These are phyloP conservation scores for Parthenolecanium corni DNA, from an alignment of 2,888 invertebrate species.

Conservation along the genomic window DNA sequence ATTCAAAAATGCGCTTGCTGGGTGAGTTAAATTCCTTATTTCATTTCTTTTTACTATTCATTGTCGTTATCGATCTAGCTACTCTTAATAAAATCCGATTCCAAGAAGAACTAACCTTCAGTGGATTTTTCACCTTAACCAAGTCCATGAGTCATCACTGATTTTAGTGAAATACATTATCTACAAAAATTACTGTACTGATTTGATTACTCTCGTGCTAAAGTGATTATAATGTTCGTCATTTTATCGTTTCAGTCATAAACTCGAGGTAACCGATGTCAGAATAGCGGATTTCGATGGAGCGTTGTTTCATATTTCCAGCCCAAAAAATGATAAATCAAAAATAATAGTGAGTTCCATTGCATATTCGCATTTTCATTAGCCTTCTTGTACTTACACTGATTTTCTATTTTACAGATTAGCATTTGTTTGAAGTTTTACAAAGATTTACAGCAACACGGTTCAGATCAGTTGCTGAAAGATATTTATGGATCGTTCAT, in stretches of 20 bases:
- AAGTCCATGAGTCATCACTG: too few species aligned
- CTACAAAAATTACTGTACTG: too few species aligned
- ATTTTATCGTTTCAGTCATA: constrained; percentile 56
- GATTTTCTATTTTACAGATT: constrained; percentile 57
- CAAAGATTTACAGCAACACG: constrained; percentile 94
- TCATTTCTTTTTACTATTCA: background rate
- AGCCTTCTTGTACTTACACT: background rate
- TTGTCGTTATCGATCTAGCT: too few species aligned
- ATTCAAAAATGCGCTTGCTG: constrained; percentile 89
- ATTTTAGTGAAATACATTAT: too few species aligned
- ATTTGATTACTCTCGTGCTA: too few species aligned
- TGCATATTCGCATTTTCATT: background rate
- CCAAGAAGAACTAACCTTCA: too few species aligned
- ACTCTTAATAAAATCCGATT: too few species aligned
- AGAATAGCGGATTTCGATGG: constrained; percentile 97
- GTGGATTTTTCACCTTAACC: too few species aligned
- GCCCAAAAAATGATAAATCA: constrained; percentile 88
- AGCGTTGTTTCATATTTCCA: constrained; percentile 95
- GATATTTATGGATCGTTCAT: constrained; percentile 80
- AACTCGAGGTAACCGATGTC: constrained; percentile 91
- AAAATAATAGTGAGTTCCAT: constrained; percentile 77
- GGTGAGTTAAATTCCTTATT: constrained; percentile 57
- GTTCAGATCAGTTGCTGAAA: constrained; percentile 90
- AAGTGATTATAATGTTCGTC: too few species aligned
- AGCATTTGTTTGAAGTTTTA: constrained; percentile 98